A percentile compares a stretch with the other conserved stretches of the same genome.
Evolutionary conservation across 2,888 invertebrate genomes (phyloP).

Genomic region (Omphaloscelis lunosa): DNA sequence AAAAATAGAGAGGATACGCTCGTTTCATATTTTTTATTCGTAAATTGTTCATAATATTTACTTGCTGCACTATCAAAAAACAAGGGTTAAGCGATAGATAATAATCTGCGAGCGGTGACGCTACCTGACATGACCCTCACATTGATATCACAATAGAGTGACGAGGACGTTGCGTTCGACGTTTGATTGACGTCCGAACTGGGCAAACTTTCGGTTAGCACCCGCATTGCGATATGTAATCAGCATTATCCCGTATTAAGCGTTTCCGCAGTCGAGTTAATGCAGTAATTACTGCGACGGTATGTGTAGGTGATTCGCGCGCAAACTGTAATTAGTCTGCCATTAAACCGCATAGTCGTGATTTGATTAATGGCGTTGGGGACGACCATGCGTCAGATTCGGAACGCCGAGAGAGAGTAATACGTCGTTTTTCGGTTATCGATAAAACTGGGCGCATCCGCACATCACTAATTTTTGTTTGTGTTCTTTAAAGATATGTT

Average conservation of each 20-base stretch:
- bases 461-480: conserved; percentile 65
- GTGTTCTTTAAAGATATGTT: conserved; percentile 32
- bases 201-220: conserved; percentile 74
- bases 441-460: conserved; percentile 66
- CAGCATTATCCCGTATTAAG: conserved; percentile 79
- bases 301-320: conserved; percentile 79
- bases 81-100: conserved; percentile 35
- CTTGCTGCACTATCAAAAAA: conserved; percentile 34
- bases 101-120: conserved; percentile 22
- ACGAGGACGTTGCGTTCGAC: conserved; percentile 66
- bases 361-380: conserved; percentile 85
- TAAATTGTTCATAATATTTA: conserved; percentile 25
- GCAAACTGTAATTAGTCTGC: conserved; percentile 88
- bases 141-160: conserved; percentile 70
- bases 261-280: conserved; percentile 78
- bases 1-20: neutral
- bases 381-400: conserved; percentile 70
- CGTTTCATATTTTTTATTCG: neutral
- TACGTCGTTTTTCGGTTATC: conserved; percentile 79
- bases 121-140: conserved; percentile 38
- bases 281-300: conserved; percentile 79
- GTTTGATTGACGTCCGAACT: conserved; percentile 76
- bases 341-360: conserved; percentile 86
- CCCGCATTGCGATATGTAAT: conserved; percentile 81
- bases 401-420: conserved; percentile 64